Evolutionary conservation across 2,888 invertebrate species (phyloP), one percentile per base, ranked within the genome.

Genomic region (Leucania comma): DNA sequence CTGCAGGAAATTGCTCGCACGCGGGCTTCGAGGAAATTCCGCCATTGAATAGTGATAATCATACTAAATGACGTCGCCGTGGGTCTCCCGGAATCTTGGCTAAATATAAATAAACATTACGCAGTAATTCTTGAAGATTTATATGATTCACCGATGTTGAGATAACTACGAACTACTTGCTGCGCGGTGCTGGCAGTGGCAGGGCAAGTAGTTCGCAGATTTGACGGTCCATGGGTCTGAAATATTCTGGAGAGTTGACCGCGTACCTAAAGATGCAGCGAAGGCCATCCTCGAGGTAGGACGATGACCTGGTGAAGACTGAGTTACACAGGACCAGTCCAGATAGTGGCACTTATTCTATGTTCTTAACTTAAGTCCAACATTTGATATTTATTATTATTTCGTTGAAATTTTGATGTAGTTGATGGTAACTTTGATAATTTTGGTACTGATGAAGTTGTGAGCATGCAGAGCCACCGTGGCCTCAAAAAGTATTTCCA

Each of bases 1-100:
- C 70, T 76, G 67, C 62, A 67, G 70, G 68, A 82, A 84, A 83
- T 84, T 69, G 82, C 72, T 74, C 54, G 76, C 48, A 72, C 76
- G 74, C 57, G 38, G 29, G 60, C 62, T 65, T 54, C 57, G 10
- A 63, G 62, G 67, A 71, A 79, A 76, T 68, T 22, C 46, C 62
- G 14, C 69, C 57, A 69, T 72, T 78, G 58, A 83, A 68, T 68
- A 50, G 68, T 78, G 17, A 74, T 76, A 78, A 82, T 84, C 69
- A 82, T 35, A 50, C 29, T 53, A 63, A 78, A 71, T 70, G 75
- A 68, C 58, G 24, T 10, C 38, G 61, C 6, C 3, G 20, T 46
- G n/a, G 17, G 20, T 38, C 29, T 29, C 2, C 38, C 12, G 29
- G 38, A 38, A 22, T 32, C 38, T 54, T 24, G 24, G n/a, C 4